Conservation (phyloP, 2,888 invertebrate genomes). For the Cheilosia vulpina region DNA sequence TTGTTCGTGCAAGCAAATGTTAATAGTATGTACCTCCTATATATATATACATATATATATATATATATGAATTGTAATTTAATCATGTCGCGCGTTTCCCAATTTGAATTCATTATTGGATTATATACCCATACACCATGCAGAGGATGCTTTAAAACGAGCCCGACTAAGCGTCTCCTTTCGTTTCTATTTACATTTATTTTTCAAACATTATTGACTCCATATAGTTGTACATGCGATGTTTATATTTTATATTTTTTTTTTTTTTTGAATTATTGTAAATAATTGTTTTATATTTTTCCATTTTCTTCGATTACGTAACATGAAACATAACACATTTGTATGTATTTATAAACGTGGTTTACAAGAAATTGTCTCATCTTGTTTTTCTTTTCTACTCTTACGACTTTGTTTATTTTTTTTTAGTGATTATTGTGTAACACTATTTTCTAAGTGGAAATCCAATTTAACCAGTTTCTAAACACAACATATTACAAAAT, state of each 20-base stretch:
- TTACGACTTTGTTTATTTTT: not conserved
- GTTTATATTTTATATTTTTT: too few relatives aligned
- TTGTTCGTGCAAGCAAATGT: conserved; percentile 36
- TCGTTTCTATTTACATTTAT: too few relatives aligned
- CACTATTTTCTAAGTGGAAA: not conserved
- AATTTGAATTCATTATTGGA: too few relatives aligned
- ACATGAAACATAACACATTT: not conserved
- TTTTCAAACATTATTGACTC: too few relatives aligned
- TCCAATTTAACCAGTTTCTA: not conserved
- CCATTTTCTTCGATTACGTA: not conserved
- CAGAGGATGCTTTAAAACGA: too few relatives aligned
- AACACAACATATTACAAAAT: not conserved
- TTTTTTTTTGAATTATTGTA: not conserved
- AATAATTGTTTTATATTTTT: not conserved
- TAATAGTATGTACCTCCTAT: not conserved
- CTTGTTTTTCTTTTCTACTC: conserved; percentile 1
- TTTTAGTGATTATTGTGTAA: not conserved
- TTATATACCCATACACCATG: too few relatives aligned
- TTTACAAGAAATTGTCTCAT: conserved; percentile 5
- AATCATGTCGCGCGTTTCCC: too few relatives aligned
- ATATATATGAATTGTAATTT: too few relatives aligned
- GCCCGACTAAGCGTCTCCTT: too few relatives aligned
- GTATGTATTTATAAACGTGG: too few relatives aligned
- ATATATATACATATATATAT: not conserved
- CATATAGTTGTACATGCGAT: too few relatives aligned